Base-by-base conservation (phyloP, 2,113 vertebrate genomes). In the Oryzias celebensis region DNA sequence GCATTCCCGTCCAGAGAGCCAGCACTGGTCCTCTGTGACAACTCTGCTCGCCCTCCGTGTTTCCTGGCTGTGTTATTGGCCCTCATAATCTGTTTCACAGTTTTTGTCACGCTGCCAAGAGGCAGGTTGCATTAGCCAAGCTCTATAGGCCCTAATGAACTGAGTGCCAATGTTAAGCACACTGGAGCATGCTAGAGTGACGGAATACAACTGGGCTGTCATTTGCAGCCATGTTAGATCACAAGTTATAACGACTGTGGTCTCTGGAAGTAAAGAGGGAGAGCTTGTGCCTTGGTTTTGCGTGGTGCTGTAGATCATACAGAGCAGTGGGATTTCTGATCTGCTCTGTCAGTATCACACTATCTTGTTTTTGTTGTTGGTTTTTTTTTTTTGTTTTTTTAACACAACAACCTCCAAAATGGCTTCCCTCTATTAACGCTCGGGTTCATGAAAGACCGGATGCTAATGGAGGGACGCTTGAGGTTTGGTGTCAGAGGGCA, bases 41-140 rank as follows among this genome's bases (percentile, higher is more conserved):
- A 74, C 78, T 87, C 70, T 70, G 46, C 62, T 77, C 66, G 43
- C 73, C 77, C 82, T 70, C 76, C 31, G 60, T 68, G 70, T 78
- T 85, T 85, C 78, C 87, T 85, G 86, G 85, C 87, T 45, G 68
- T 52, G 43, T 71, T 64, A 68, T 64, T 36, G 67, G 77, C 71
- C 63, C 83, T 82, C 79, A 70, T 89, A 88, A 90, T 89, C 88
- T 84, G 84, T 87, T 90, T 88, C 84, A 86, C 83, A 61, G 68
- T 74, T 83, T 78, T 74, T 88, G 86, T 88, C 87, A 77, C 5
- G 70, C 80, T 82, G 88, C 89, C 90, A 91, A 79, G 80, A 85
- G 75, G 79, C 71, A 55, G 44, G 73, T 63, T 73, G 84, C 77
- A 80, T 84, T 80, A 75, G 71, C 78, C 62, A 57, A 85, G 67